Base-by-base conservation (phyloP, 1,140 invertebrate genomes). In the Drosophila tristis region DNA sequence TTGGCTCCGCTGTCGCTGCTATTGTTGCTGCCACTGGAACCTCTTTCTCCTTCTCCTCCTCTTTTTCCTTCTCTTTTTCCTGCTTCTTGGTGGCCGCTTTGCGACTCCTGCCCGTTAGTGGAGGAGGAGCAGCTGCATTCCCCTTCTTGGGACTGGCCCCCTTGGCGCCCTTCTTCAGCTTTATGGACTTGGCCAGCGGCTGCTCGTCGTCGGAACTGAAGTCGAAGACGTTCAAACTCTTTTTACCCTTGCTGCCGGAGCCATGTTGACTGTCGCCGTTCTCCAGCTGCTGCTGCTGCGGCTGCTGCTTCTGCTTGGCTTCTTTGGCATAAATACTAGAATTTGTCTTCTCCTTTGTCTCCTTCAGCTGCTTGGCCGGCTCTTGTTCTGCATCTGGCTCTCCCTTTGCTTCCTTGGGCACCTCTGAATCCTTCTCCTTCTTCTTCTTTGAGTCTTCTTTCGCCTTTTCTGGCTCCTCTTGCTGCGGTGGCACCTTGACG, bases 141-240 rank as follows among this genome's bases (percentile, higher is more conserved):
- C 59, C 63, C 35, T 90, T 90, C 11, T 82, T 79, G 6, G 78
- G 79, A 42, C 62, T 76, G 5, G 47, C 26, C 0, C 31, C 60
- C 26, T 79, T 90, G 15, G 31, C 68, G 5, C 82, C 79, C 29
- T 92, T 90, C 58, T 86, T 92, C 50, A 92, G 71, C 48, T 92
- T 91, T 5, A 91, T 81, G n/a, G 91, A 71, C 67, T 92, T 93
- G 54, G 86, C 77, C 63, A 92, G 57, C 13, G 92, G 92, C 75
- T 93, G 91, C 44, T 93, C 91, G 60, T 93, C 92, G 42, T 93
- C 92, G 0, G 92, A 92, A 35, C 92, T 92, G 35, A 92, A 93
- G 57, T 93, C 93, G 45, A 92, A 92, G 15, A 91, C 89, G 55
- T 92, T 90, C 9, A 90, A 64, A 15, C 77, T 73, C 29, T 90